Percentiles rank a stretch among this genome's conserved stretches.
Evolutionary conservation across 2,888 invertebrate species (phyloP).

Genomic region (Dioctria linearis): DNA sequence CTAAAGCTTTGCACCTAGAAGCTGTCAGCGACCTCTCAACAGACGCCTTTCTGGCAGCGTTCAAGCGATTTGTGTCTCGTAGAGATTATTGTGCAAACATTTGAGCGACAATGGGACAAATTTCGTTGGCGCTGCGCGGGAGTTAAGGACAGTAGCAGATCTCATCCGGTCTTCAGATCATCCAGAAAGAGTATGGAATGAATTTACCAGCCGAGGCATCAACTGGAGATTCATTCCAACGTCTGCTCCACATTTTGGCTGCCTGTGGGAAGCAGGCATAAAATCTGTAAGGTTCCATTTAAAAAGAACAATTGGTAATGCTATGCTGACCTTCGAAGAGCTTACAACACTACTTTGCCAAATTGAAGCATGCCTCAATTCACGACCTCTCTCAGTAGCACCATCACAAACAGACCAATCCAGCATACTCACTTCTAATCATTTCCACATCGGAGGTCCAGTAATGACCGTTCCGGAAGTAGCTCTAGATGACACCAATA

Average conservation of each 20-base stretch:
- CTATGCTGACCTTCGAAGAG: conserved; percentile 62
- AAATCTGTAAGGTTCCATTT: conserved; percentile 62
- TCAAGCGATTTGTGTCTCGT: background rate
- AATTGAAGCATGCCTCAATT: conserved; percentile 63
- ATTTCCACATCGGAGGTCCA: no score
- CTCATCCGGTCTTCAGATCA: background rate
- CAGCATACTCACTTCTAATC: conserved; percentile 55
- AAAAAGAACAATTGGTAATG: conserved; percentile 59
- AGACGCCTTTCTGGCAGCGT: no score
- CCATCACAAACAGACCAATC: conserved; percentile 56
- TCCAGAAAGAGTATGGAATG: background rate
- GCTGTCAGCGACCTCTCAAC: no score
- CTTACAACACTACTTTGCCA: conserved; percentile 60
- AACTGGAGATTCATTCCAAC: conserved; percentile 62
- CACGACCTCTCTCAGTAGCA: conserved; percentile 59
- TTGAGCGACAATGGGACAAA: background rate
- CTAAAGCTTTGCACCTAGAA: no score
- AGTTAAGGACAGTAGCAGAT: background rate
- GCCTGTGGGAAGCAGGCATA: no score
- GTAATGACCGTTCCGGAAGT: no score
- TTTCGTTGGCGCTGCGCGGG: background rate
- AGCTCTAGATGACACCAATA: no score
- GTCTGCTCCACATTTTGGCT: conserved; percentile 63
- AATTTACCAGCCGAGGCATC: background rate
- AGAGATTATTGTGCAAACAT: background rate